Evolutionary conservation across 2,888 invertebrate genomes (phyloP).

Genomic region (Dioctria rufipes): DNA sequence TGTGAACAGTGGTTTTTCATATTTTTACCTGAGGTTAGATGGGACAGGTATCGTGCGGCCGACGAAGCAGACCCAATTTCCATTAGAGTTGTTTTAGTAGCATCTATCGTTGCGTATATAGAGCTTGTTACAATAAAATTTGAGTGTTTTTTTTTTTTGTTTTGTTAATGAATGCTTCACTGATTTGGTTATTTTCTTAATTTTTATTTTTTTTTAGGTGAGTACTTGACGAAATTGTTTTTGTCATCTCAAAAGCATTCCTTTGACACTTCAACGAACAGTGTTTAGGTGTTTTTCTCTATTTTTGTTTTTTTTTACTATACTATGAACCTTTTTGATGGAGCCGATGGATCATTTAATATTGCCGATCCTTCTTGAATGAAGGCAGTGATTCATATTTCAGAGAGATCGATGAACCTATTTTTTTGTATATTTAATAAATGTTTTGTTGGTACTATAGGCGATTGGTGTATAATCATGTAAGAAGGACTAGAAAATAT

Average conservation of each 20-base stretch:
- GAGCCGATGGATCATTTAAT: neutral
- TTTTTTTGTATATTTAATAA: too few species aligned
- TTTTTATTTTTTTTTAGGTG: neutral
- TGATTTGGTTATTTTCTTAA: conserved; percentile 4
- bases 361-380: neutral
- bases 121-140: too few species aligned
- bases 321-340: neutral
- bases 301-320: too few species aligned
- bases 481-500: too few species aligned
- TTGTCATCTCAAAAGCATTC: conserved; percentile 36
- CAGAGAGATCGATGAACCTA: neutral
- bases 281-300: neutral
- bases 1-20: neutral
- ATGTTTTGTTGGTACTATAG: too few species aligned
- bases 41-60: too few species aligned
- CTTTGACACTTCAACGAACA: neutral
- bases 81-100: conserved; percentile 9
- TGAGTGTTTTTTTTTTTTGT: too few species aligned
- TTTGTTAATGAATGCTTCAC: conserved; percentile 45
- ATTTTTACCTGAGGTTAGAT: too few species aligned
- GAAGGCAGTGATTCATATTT: neutral
- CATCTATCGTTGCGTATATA: neutral
- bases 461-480: too few species aligned
- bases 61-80: too few species aligned
- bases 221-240: conserved; percentile 46